phyloP scores from a whole-genome alignment of 2,113 vertebrate species.

The Nicator chloris region DNA sequence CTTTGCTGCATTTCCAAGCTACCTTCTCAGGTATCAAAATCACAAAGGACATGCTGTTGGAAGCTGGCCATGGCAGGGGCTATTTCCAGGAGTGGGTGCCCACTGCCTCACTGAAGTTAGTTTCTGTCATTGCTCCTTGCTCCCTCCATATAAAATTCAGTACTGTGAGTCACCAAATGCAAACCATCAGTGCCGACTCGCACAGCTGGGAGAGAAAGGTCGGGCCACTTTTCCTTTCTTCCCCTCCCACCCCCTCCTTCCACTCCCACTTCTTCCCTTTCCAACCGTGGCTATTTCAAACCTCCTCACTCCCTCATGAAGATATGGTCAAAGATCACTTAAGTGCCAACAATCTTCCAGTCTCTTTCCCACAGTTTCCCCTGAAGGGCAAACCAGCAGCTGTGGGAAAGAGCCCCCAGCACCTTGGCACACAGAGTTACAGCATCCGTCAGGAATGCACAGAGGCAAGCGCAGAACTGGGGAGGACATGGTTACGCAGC shows the following conservation, averaged over 20 bases:
- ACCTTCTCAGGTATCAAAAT: background rate
- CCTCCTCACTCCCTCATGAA: constrained; percentile 2
- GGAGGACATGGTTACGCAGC: background rate
- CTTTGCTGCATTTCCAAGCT: background rate
- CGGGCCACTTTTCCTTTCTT: background rate
- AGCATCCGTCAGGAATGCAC: background rate
- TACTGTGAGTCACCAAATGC: background rate
- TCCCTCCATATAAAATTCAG: background rate
- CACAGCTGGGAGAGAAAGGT: background rate
- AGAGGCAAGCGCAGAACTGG: background rate
- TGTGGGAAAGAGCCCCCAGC: constrained; percentile 56
- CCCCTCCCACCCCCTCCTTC: accelerated
- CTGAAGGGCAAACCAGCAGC: constrained; percentile 30
- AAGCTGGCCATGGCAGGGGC: background rate
- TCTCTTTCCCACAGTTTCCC: constrained; percentile 24
- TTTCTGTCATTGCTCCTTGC: background rate
- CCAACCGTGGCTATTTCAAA: background rate
- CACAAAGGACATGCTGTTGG: background rate
- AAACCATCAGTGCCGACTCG: background rate
- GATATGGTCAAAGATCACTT: constrained; percentile 40
- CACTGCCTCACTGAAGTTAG: background rate
- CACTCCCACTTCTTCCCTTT: background rate
- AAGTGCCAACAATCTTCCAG: background rate
- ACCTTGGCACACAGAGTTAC: background rate
- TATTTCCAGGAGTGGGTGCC: background rate